A percentile compares a stretch with the other conserved stretches of the same genome.
phyloP scores from a whole-genome alignment of 2,113 vertebrate species.

The Caloenas nicobarica region DNA sequence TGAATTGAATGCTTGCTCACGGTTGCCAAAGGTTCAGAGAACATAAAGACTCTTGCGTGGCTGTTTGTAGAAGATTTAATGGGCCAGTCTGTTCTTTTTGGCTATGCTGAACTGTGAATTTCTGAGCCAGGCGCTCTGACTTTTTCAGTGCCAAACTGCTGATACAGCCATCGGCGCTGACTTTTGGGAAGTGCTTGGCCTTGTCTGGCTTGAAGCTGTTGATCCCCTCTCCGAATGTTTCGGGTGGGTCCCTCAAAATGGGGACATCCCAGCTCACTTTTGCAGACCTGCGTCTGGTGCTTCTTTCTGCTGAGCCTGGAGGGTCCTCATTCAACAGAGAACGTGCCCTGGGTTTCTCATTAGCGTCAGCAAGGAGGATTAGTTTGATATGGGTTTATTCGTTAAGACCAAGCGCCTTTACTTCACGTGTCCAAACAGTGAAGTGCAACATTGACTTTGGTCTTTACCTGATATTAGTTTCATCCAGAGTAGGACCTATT shows the following conservation, averaged over 20 bases:
- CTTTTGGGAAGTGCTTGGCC: neutral
- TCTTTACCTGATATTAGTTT: neutral
- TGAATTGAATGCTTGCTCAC: neutral
- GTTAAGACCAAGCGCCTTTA: neutral
- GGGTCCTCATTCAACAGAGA: fast-evolving
- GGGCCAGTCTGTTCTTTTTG: constrained; percentile 24
- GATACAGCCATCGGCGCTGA: neutral
- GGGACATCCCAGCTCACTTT: neutral
- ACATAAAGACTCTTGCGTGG: neutral
- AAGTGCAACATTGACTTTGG: neutral
- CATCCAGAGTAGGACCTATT: neutral
- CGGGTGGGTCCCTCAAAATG: fast-evolving
- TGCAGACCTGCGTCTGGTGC: neutral
- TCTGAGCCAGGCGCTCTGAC: neutral
- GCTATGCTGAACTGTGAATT: neutral
- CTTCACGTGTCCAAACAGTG: fast-evolving
- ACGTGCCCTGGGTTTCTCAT: neutral
- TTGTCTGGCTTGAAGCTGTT: neutral
- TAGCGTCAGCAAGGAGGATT: neutral
- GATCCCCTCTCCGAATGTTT: fast-evolving
- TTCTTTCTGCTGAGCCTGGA: neutral
- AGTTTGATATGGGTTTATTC: neutral
- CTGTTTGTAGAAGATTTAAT: neutral
- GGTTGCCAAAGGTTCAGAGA: neutral
- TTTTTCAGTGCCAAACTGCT: neutral